Base-by-base conservation (phyloP, 2,113 vertebrate genomes). In the Gorsachius goisagi region DNA sequence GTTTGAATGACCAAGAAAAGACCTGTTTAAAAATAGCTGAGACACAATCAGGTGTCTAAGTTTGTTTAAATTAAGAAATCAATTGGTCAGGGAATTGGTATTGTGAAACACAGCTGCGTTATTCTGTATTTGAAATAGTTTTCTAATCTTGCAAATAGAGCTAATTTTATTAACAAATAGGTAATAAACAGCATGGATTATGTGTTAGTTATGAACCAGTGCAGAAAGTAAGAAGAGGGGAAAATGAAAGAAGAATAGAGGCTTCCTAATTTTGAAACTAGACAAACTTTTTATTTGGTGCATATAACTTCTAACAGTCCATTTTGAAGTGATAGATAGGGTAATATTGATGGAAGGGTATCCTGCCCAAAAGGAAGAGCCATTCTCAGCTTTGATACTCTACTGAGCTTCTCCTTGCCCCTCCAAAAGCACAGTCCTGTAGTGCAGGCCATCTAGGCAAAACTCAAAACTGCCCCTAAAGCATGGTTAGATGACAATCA, bases 401-500 rank as follows among this genome's bases (percentile, higher is more conserved):
- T 81, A 6, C n/a, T 45, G n/a, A 50, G 26, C 22, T 83, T 77
- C 15, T 11, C 9, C 3, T 39, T 55, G 13, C 10, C 24, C 18
- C 33, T 22, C 12, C 9, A 30, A 33, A 85, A 62, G 19, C 1
- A 2, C 16, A 23, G 22, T 49, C 17, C 28, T 66, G 63, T 18
- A 14, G 55, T 35, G 21, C 53, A 2, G 12, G 28, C 23, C 44
- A 13, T 21, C 32, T 4, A 33, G 28, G 16, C 45, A 79, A 20
- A 71, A 20, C 52, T 62, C 45, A 79, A 20, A 71, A 17, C 52
- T 41, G 58, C 17, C 52, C 52, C 52, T 56, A 4, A 41, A n/a
- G 30, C 0, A 0, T 30, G 19, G 10, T 23, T 23, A 23, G 18
- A 2, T 33, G 33, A 33, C 52, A 4, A 35, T 26, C 33, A 39